Conservation (phyloP, 2,113 vertebrate genomes). For the Podarcis muralis region DNA sequence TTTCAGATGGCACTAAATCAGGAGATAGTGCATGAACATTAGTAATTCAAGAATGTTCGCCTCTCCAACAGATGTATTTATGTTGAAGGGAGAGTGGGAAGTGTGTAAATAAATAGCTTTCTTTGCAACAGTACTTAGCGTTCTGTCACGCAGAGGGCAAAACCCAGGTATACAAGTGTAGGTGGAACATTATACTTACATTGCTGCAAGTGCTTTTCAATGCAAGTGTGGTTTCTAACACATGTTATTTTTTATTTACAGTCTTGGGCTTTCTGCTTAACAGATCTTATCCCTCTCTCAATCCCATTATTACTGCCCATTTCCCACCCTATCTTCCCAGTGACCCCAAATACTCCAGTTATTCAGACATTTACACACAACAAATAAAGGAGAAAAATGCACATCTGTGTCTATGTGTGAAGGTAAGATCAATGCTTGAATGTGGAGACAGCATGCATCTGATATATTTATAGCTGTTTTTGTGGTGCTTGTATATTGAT, state of each 20-base stretch:
- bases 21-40: background rate
- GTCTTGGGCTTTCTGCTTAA: background rate
- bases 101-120: background rate
- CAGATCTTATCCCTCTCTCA: background rate
- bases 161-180: rapidly evolving
- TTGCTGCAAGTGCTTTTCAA: rapidly evolving
- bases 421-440: background rate
- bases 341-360: background rate
- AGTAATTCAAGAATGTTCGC: background rate
- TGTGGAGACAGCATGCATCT: background rate
- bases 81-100: background rate
- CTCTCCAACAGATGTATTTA: background rate
- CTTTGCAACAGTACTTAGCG: background rate
- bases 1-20: background rate
- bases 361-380: background rate
- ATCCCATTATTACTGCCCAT: background rate
- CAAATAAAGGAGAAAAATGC: no score
- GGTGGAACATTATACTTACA: background rate
- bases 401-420: no score
- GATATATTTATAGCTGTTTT: no score
- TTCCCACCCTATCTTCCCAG: background rate
- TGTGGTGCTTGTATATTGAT: no score
- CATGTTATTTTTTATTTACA: background rate
- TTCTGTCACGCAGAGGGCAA: background rate
- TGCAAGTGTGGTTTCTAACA: background rate